A percentile compares a stretch with the other conserved stretches of the same genome.
phyloP scores from a whole-genome alignment of 2,888 invertebrate genomes.

The Eristalis intricaria region DNA sequence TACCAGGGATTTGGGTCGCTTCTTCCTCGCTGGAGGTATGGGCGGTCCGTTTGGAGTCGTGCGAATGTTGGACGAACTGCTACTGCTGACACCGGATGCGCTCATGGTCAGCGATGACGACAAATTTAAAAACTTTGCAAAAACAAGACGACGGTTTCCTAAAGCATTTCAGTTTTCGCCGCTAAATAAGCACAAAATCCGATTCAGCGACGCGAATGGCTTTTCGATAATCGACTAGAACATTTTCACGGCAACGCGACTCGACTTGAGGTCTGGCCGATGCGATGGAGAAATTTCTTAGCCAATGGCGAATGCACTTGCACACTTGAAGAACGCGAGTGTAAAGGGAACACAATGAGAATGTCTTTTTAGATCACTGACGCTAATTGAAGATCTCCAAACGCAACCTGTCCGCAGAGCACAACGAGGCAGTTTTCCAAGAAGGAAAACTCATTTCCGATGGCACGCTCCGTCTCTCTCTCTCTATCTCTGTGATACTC shows the following conservation, averaged over 20 bases:
- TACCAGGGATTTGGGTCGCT: slow-evolving; percentile 78
- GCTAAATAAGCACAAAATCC: background rate
- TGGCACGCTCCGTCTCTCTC: background rate
- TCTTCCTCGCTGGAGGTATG: slow-evolving; percentile 78
- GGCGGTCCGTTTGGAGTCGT: slow-evolving; percentile 76
- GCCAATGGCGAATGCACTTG: slow-evolving; percentile 46
- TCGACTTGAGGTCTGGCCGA: background rate
- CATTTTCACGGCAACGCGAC: background rate
- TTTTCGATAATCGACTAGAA: slow-evolving; percentile 10
- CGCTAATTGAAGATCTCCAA: slow-evolving; percentile 59
- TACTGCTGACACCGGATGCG: slow-evolving; percentile 78
- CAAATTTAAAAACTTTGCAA: background rate
- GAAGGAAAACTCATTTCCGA: slow-evolving; percentile 1
- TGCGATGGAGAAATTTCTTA: slow-evolving; percentile 8
- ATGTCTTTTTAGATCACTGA: slow-evolving; percentile 25
- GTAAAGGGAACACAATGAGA: slow-evolving; percentile 24
- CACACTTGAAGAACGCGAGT: slow-evolving; percentile 25
- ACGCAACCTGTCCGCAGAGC: slow-evolving; percentile 39
- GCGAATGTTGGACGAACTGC: slow-evolving; percentile 73
- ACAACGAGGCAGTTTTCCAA: slow-evolving; percentile 53
- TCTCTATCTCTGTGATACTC: background rate
- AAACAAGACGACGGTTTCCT: background rate
- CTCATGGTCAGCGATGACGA: slow-evolving; percentile 75
- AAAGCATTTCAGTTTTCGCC: background rate
- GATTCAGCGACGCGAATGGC: slow-evolving; percentile 20